A percentile compares a stretch with the other conserved stretches of the same genome.
Evolutionary conservation across 2,888 invertebrate genomes (phyloP).

Genomic region (Ormia ochracea): DNA sequence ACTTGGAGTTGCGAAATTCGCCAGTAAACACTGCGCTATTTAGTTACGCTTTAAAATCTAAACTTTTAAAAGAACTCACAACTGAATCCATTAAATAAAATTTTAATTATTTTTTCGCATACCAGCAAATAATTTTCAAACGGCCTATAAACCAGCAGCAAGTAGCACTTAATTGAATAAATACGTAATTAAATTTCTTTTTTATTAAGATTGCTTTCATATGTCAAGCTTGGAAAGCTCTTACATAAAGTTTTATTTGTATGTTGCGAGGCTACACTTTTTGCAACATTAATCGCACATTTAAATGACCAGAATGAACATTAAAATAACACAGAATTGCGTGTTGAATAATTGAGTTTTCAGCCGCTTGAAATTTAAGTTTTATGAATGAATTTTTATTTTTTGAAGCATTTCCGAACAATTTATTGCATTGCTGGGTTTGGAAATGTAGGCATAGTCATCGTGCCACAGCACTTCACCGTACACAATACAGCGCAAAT

Average conservation of each 20-base stretch:
- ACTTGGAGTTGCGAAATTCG: too few species aligned
- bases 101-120: background rate
- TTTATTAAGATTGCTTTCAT: background rate
- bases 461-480: background rate
- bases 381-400: conserved; percentile 33
- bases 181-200: background rate
- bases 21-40: too few species aligned
- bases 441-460: conserved; percentile 1
- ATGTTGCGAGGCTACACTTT: background rate
- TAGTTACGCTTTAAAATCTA: background rate
- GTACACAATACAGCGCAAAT: background rate
- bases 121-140: background rate
- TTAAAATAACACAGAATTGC: conserved; percentile 1
- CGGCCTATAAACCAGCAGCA: background rate
- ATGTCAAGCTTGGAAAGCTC: background rate
- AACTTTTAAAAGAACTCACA: background rate
- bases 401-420: conserved; percentile 4
- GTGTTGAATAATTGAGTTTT: conserved; percentile 30
- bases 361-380: background rate
- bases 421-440: conserved; percentile 46
- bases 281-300: background rate
- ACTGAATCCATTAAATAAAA: background rate
- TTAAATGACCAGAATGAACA: background rate
- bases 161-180: conserved; percentile 2
- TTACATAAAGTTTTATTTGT: background rate